Base-by-base conservation (phyloP, 2,797 vertebrate species). In the Acridotheres tristis region DNA sequence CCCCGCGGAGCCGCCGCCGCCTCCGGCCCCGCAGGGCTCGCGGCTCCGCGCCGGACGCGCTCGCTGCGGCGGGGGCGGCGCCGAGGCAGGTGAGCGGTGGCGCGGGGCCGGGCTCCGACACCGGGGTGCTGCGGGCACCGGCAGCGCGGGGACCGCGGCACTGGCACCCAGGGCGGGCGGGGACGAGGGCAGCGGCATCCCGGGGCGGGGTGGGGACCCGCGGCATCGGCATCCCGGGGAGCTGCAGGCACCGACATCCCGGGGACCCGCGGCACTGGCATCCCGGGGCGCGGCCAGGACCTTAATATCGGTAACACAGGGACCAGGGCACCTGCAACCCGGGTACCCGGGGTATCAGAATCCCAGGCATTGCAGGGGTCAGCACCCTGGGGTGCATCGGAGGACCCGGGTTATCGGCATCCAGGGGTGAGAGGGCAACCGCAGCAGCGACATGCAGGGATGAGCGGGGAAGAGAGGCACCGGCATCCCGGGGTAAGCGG, bases 11-110 rank as follows among this genome's bases (percentile, higher is more conserved):
- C 65, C 11, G 65, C 65, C 23, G 63, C 43, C 63, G 63, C 21
- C 45, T 11, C 23, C 29, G 71, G 65, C 82, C 81, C 27, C 51
- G n/a, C 72, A 67, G 68, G 55, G 59, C 25, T 73, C 63, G 10
- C 40, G 65, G 69, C 86, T 85, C 86, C 81, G 93, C 94, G 96
- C 91, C 85, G 91, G 88, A 67, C 72, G 69, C 26, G 48, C 78
- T 72, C 84, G 40, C 43, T 58, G 29, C 77, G 67, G 87, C 89
- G 93, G 78, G 85, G 90, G 90, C 90, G 90, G 90, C 29, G 69
- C 79, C 72, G 82, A 83, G 68, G 90, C 83, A 84, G 93, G 90
- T 93, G 83, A 54, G 53, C 53, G 29, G 53, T 58, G 83, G 54
- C 3, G 45, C 17, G 30, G 71, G 9, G 67, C 48, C 59, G 48